Evolutionary conservation across 2,113 vertebrate genomes (phyloP), one percentile per base, ranked within the genome.

Genomic region (human): DNA sequence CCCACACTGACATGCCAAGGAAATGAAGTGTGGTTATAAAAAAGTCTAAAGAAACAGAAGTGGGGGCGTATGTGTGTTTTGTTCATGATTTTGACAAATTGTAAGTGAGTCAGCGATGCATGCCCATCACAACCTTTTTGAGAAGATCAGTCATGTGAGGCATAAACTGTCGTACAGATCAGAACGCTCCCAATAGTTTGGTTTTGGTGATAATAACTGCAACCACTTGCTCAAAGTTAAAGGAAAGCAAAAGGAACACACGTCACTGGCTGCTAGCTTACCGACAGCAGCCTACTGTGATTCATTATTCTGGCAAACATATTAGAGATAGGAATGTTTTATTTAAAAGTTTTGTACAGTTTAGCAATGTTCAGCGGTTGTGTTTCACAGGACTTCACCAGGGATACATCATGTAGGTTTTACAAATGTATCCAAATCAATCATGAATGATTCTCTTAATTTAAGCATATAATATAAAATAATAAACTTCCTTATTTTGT

Each of bases 291-390:
- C 73, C 90, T 40, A 5, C 89, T 64, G 3, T 96, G 97, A 98
- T 93, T 98, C 98, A 98, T 94, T 89, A 84, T 89, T 96, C 23
- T 97, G 97, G 97, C 97, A 97, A 96, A 89, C 59, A 14, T 38
- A 45, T 43, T 72, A 25, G 82, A 96, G 96, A 97, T 89, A 94
- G 91, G 80, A 91, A 97, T 94, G 95, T 93, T 97, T 96, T 97
- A 97, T 95, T 98, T 97, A 97, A 90, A 96, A 86, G 82, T 96
- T 96, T 75, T 70, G 73, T 80, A 64, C 38, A 76, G 35, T 87
- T 97, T 89, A 96, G 96, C 89, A 97, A 95, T 76, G 57, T 45
- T 7, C 96, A 84, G 89, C 75, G 43, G 86, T 78, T 73, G 52
- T 79, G 59, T 82, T 72, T 96, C 94, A 97, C 61, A 93, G 68